Evolutionary conservation across 2,888 invertebrate species (phyloP).

Genomic region (Morinoia aosen): DNA sequence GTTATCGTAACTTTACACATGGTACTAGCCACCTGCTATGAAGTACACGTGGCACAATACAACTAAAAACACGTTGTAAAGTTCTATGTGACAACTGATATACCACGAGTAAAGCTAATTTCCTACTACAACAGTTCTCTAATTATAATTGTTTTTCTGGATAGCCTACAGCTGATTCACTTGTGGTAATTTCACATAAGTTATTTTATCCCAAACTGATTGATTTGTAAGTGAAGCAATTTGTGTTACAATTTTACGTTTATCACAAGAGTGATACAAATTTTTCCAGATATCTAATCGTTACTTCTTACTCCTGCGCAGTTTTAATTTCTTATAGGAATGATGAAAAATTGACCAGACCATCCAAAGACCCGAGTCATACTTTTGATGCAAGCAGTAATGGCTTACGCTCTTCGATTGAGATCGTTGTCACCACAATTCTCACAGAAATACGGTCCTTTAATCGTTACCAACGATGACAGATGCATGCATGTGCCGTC

Average conservation of each 20-base stretch:
- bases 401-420: neutral
- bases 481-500: neutral
- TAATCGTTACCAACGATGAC: neutral
- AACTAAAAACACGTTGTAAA: neutral
- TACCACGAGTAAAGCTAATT: neutral
- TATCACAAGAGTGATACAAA: no score
- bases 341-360: neutral
- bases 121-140: neutral
- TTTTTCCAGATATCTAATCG: no score
- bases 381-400: neutral
- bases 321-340: neutral
- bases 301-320: no score
- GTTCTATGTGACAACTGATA: neutral
- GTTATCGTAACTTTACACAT: neutral
- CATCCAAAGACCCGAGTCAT: neutral
- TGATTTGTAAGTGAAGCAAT: no score
- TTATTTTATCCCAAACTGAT: no score
- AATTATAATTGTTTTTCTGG: neutral
- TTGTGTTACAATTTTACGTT: no score
- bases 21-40: neutral
- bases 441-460: neutral
- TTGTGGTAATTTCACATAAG: no score
- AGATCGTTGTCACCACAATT: neutral
- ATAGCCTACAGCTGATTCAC: no score
- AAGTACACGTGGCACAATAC: neutral